phyloP scores from a whole-genome alignment of 2,797 vertebrate genomes.

The Cuculus canorus region DNA sequence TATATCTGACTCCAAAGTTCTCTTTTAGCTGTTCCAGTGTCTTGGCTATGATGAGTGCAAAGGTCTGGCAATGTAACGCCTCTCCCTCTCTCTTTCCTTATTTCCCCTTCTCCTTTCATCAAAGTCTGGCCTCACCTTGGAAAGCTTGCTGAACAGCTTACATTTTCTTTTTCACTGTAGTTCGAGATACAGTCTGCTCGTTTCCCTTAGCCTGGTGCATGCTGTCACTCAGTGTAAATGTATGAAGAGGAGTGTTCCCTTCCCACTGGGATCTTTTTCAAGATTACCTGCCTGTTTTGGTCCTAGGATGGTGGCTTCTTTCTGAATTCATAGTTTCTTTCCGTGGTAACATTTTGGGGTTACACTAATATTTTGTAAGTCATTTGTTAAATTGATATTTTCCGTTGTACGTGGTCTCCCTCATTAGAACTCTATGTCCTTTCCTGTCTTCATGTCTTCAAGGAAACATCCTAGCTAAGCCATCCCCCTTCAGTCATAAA shows the following conservation, averaged over 20 bases:
- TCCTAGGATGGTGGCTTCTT: neutral
- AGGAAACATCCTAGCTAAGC: neutral
- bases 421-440: neutral
- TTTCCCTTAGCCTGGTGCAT: neutral
- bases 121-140: neutral
- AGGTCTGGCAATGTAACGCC: neutral
- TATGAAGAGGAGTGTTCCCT: neutral
- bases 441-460: neutral
- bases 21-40: slow-evolving; percentile 40
- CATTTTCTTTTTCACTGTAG: neutral
- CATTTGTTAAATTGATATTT: neutral
- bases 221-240: neutral
- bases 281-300: neutral
- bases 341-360: neutral
- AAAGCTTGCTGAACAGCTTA: neutral
- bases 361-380: neutral
- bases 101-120: neutral
- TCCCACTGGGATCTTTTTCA: neutral
- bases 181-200: neutral
- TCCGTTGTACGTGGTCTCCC: neutral
- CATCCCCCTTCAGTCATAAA: neutral
- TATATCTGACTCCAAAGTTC: slow-evolving; percentile 15
- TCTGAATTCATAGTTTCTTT: neutral
- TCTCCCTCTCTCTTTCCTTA: neutral
- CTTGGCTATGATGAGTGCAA: neutral